Conservation (phyloP, 23 tunicate species). For the Halocynthia aurantium region DNA sequence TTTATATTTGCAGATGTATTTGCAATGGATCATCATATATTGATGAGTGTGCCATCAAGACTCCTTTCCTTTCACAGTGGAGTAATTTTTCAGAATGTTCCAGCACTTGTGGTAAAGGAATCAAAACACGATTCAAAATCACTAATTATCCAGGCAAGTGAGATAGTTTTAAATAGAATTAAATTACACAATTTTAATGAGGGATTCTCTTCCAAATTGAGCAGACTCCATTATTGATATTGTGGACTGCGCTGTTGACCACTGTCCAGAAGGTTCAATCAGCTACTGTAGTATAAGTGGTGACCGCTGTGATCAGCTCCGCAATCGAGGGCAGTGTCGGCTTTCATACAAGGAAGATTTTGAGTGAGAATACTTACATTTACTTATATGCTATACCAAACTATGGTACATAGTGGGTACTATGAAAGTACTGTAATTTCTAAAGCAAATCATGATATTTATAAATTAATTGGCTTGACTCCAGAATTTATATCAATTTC, state of each 20-base stretch:
- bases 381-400: no score
- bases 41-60: conserved; percentile 1
- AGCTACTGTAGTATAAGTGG: conserved; percentile 14
- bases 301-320: conserved; percentile 63
- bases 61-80: conserved; percentile 23
- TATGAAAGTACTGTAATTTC: no score
- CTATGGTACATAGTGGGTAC: no score
- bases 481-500: no score
- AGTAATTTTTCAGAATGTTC: conserved; percentile 65
- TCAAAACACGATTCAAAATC: conserved; percentile 9
- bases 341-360: background rate
- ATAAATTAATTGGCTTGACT: no score
- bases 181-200: no score
- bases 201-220: background rate
- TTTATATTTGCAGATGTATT: conserved; percentile 34
- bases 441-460: no score
- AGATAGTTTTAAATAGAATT: no score
- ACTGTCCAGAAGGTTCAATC: conserved; percentile 37
- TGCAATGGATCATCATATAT: conserved; percentile 57
- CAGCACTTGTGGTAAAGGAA: conserved; percentile 60
- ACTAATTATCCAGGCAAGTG: no score
- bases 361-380: no score
- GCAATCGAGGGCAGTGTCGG: conserved; percentile 55
- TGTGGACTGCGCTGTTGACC: conserved; percentile 17
- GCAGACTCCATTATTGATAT: conserved; percentile 21